Base-by-base conservation (phyloP, 2,888 invertebrate genomes). In the Pseudeuparius sepicola region DNA sequence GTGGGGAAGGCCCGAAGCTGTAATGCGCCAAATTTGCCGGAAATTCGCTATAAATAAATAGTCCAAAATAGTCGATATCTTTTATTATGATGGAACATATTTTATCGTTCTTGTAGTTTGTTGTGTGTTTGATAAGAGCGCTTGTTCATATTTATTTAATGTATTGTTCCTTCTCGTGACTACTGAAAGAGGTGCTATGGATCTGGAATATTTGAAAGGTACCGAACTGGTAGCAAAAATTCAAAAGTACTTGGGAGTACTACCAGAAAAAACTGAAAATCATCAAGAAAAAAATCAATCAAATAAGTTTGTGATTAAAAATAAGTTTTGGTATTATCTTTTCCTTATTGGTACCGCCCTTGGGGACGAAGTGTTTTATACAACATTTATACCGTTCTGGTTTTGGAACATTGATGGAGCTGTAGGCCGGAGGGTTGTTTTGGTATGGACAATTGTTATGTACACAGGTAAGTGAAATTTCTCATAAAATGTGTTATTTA, bases 391-490 rank as follows among this genome's bases (percentile, higher is more conserved):
- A 53, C 88, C 92, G 1, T 88, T 88, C 60, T 87, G 88, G 81
- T 84, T 89, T 56, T 93, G 92, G 92, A 93, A 92, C 61, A 71
- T 92, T 37, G 92, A 92, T 63, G 83, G 84, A 12, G 81, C 80
- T 15, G 83, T 90, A 2, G 85, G 86, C 9, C 67, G 92, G 47
- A 68, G 87, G 59, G 78, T 90, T 11, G 76, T 87, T 7, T 65
- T 85, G 6, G 78, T 87, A 12, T 88, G 88, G 88, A 74, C 82
- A 14, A 67, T 81, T 37, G 71, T 80, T 35, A 87, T 88, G 87
- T 85, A 84, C 50, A 75, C 83, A 55, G 88, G 86, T 83, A 63
- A 63, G 59, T 49, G 7, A n/a, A n/a, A 31, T 14, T 33, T 24
- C 15, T 18, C 26, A 23, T 12, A 20, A 26, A 10, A n/a, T n/a